Percentiles rank a stretch among this genome's conserved stretches.
phyloP scores from a whole-genome alignment of 2,888 invertebrate genomes.

The Xylota sylvarum region DNA sequence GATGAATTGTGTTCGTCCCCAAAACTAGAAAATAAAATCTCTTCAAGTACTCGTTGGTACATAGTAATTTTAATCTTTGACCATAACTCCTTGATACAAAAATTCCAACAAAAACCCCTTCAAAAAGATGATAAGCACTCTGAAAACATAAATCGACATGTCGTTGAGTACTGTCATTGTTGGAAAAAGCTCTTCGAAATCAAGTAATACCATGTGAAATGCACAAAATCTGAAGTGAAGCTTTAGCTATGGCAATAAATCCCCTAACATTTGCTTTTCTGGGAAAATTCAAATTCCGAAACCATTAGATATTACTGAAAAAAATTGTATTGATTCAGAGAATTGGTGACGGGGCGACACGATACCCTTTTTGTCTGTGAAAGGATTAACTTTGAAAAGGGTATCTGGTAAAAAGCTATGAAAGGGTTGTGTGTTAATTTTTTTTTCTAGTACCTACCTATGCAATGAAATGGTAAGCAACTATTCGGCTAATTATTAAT shows the following conservation, averaged over 20 bases:
- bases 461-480: constrained; percentile 19
- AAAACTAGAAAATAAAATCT: too few species aligned
- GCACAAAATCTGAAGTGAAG: not conserved
- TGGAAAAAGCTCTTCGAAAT: not conserved
- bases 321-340: not conserved
- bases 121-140: constrained; percentile 7
- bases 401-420: not conserved
- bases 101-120: too few species aligned
- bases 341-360: not conserved
- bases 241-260: constrained; percentile 15
- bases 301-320: not conserved
- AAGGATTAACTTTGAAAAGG: constrained; percentile 20
- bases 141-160: not conserved
- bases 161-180: not conserved
- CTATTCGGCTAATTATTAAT: constrained; percentile 25
- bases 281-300: not conserved
- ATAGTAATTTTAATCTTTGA: not conserved
- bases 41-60: too few species aligned
- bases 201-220: constrained; percentile 6
- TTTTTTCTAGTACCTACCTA: not conserved
- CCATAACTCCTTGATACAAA: too few species aligned
- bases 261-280: not conserved
- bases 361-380: not conserved
- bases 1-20: too few species aligned
- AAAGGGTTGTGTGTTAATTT: not conserved